These are phyloP conservation scores for Leptinotarsa tumamoca DNA, from an alignment of 2,888 invertebrate species.

Conservation along the genomic window DNA sequence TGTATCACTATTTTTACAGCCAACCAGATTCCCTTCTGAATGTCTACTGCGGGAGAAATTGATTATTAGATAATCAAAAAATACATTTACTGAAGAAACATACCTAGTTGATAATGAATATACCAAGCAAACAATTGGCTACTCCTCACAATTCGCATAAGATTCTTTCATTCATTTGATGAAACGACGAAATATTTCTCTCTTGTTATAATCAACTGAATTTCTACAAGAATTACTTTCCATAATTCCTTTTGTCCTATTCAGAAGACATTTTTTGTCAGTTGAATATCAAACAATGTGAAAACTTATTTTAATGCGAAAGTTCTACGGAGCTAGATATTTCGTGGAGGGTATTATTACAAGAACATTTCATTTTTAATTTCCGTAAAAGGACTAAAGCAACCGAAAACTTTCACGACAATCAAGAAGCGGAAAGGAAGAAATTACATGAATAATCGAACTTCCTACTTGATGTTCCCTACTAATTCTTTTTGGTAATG, in stretches of 20 bases:
- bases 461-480: neutral
- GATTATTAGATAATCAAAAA: too few species aligned
- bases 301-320: neutral
- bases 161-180: neutral
- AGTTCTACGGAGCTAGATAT: neutral
- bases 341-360: neutral
- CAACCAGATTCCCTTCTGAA: too few species aligned
- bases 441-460: conserved; percentile 1
- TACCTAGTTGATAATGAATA: neutral
- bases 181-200: neutral
- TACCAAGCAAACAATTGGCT: neutral
- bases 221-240: conserved; percentile 4
- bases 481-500: too few species aligned
- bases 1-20: too few species aligned
- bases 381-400: neutral
- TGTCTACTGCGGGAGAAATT: too few species aligned
- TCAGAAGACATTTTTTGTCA: conserved; percentile 2
- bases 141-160: neutral
- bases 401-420: neutral
- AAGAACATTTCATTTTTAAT: conserved; percentile 1
- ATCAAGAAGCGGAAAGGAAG: neutral
- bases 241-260: conserved; percentile 6
- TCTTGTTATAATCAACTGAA: neutral
- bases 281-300: conserved; percentile 8
- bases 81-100: neutral